Evolutionary conservation across 2,797 vertebrate species (phyloP), one percentile per base, ranked within the genome.

Genomic region (Nannoperca australis): DNA sequence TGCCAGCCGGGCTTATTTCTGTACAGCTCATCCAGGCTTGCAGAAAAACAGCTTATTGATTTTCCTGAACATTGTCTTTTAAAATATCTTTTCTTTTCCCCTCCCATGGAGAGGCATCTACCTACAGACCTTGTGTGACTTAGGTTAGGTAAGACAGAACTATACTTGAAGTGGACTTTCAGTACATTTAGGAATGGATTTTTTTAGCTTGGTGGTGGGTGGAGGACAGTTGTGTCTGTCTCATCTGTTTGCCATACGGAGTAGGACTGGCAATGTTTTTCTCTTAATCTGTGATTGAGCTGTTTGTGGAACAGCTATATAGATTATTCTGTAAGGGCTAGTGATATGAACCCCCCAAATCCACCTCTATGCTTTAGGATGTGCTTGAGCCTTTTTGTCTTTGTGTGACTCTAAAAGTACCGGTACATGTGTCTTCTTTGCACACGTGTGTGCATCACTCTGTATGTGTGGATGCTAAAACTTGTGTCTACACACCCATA

Each of bases 1-100:
- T 84, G 77, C 82, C 3, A 66, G 85, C 66, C n/a, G 36, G 47
- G 59, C 61, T 83, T 85, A 76, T 86, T 86, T 81, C 85, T 88
- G 72, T 74, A 44, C 47, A 44, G 59, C 79, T 79, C 79, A 58
- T 85, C 81, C 62, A 32, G 63, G 68, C 75, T 67, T 4, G 55
- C 66, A 77, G 68, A 66, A 66, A 84, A 86, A 89, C 51, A 74
- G 50, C 59, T 50, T 32, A 86, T 89, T 81, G 71, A 82, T 89
- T 89, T 86, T 82, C 49, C 45, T 40, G 12, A 68, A 51, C 14
- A 7, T 7, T 27, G 24, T 2, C 24, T 54, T 73, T 74, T 2
- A 38, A 2, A 15, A 6, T 27, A 4, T 15, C 11, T 44, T 63
- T 64, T 76, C 2, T 58, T 71, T 55, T 47, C 42, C 14, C 34